Conservation (phyloP, 1,140 invertebrate genomes). For the Drosophila azteca region DNA sequence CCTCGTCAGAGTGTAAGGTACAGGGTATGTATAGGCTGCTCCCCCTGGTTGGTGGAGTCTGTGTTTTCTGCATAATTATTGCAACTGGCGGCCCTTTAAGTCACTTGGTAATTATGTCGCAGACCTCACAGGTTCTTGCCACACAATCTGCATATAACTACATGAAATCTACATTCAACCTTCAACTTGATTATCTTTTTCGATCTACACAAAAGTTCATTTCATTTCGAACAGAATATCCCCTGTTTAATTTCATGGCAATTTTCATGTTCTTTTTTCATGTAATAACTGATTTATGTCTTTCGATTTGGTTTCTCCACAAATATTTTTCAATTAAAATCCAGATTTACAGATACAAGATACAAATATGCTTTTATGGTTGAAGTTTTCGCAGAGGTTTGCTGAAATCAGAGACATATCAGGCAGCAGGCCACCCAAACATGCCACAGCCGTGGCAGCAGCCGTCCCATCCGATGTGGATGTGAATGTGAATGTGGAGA, state of each 20-base stretch:
- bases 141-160: slow-evolving; percentile 2
- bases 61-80: slow-evolving; percentile 53
- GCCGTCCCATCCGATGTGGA: background rate
- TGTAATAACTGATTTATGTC: slow-evolving; percentile 33
- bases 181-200: background rate
- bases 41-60: background rate
- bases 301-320: slow-evolving; percentile 6
- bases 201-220: no score
- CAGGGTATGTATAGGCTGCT: background rate
- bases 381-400: slow-evolving; percentile 64
- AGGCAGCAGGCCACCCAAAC: slow-evolving; percentile 47
- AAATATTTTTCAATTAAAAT: slow-evolving; percentile 57
- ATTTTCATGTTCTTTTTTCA: background rate
- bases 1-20: background rate
- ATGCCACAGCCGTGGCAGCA: background rate
- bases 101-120: slow-evolving; percentile 71
- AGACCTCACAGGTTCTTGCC: slow-evolving; percentile 58
- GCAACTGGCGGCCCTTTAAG: slow-evolving; percentile 54
- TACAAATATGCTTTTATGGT: slow-evolving; percentile 55
- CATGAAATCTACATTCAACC: background rate
- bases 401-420: slow-evolving; percentile 66
- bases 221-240: no score
- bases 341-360: slow-evolving; percentile 14
- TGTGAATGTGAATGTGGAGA: slow-evolving; percentile 6
- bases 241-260: background rate